Evolutionary conservation across 2,888 invertebrate species (phyloP).

Genomic region (Cryptops parisi): DNA sequence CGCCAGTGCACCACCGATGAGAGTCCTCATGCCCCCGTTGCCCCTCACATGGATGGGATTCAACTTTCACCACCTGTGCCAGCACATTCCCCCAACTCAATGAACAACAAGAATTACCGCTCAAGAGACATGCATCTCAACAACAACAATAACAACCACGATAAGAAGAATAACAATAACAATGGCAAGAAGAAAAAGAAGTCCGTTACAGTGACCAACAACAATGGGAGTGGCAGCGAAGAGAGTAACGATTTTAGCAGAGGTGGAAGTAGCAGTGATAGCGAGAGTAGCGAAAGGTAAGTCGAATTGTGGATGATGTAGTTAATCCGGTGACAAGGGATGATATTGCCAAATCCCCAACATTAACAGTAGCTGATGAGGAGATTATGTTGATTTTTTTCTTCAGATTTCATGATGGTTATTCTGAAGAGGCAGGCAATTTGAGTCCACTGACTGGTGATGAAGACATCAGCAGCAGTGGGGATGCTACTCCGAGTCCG

Average conservation of each 20-base stretch:
- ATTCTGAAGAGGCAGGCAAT: not conserved
- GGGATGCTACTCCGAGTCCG: not conserved
- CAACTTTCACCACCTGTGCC: not conserved
- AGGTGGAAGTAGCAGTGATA: not conserved
- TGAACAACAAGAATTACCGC: no score
- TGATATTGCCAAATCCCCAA: no score
- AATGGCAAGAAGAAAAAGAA: not conserved
- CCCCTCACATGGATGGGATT: not conserved
- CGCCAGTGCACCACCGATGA: not conserved
- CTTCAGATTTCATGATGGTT: no score
- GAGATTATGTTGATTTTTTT: no score
- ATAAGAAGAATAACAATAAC: not conserved
- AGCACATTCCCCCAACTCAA: no score
- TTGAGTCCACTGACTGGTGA: not conserved
- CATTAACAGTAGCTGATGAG: no score
- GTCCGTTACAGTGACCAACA: no score
- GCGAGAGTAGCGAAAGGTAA: not conserved
- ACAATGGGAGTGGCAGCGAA: no score
- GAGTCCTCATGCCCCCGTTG: not conserved
- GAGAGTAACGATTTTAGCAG: no score
- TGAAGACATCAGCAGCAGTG: not conserved
- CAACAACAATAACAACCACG: not conserved
- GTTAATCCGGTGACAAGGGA: no score
- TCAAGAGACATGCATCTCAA: no score
- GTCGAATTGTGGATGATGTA: no score